Evolutionary conservation across 1,140 invertebrate species (phyloP), one percentile per base, ranked within the genome.

Genomic region (Drosophila tsacasi): DNA sequence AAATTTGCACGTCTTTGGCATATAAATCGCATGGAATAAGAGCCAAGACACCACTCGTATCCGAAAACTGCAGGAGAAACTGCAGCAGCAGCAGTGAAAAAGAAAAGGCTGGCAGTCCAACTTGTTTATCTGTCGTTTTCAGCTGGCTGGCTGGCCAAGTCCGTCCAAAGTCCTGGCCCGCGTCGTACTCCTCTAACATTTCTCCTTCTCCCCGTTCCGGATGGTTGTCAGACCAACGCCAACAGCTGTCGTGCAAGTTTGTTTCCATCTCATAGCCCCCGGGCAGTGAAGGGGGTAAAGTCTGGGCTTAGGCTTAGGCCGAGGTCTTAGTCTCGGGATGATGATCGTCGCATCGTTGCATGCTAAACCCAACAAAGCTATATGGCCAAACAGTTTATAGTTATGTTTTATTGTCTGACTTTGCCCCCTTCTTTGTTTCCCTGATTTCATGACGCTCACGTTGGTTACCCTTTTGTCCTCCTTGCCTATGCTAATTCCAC

Each of bases 1-100:
- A 90, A 89, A 79, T 81, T 84, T 78, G 84, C 84, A 87, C 84
- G 84, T 84, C 84, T 87, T 60, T 80, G 81, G 78, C 81, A 84
- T 68, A 85, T 83, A 83, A 82, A 81, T 81, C 58, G 47, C 50
- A 42, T 47, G 68, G 37, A 71, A 73, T 68, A 74, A 39, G 47
- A 68, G 66, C n/a, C 55, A 60, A 60, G 68, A 73, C 49, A 72
- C 44, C 60, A 60, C 32, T 57, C 69, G 35, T 73, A 73, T 37
- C 67, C 69, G 8, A 74, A 57, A 74, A 73, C 46, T 60, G 47
- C 39, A 47, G 37, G 10, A 39, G 54, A 57, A 57, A 57, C 54
- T 57, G 54, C 54, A 57, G 35, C 54, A 55, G 19, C 50, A 23
- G 35, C 35, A 17, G 35, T 15, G 52, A 5, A 35, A 66, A 63